A percentile compares a stretch with the other conserved stretches of the same genome.
These are phyloP conservation scores for Acanthochromis polyacanthus DNA, from an alignment of 2,113 vertebrate species.

Conservation along the genomic window DNA sequence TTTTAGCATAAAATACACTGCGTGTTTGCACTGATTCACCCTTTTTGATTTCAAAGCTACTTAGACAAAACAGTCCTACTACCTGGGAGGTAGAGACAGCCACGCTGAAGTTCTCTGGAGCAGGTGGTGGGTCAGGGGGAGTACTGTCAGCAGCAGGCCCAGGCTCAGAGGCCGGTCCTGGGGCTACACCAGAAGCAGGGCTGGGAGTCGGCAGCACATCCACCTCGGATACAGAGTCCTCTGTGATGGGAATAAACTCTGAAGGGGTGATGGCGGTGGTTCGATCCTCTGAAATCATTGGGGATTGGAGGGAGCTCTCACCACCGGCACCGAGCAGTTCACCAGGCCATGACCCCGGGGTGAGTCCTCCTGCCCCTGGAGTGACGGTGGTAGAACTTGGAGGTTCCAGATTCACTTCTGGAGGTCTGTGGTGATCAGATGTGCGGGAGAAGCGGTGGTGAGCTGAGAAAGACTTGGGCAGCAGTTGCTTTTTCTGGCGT, in stretches of 20 bases:
- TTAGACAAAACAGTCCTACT: slow-evolving; percentile 4
- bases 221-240: slow-evolving; percentile 93
- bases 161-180: slow-evolving; percentile 37
- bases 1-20: neutral
- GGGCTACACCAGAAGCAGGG: slow-evolving; percentile 62
- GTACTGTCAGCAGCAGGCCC: slow-evolving; percentile 25
- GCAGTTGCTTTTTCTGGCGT: slow-evolving; percentile 90
- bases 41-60: neutral
- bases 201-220: slow-evolving; percentile 87
- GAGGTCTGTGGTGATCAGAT: slow-evolving; percentile 83
- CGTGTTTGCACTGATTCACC: neutral
- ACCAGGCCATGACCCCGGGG: slow-evolving; percentile 86
- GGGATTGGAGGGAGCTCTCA: slow-evolving; percentile 92
- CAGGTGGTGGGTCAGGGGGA: slow-evolving; percentile 52
- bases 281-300: slow-evolving; percentile 91
- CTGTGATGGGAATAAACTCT: slow-evolving; percentile 91
- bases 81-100: slow-evolving; percentile 87
- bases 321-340: slow-evolving; percentile 84
- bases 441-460: slow-evolving; percentile 92
- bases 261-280: slow-evolving; percentile 95
- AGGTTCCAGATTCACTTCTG: slow-evolving; percentile 82
- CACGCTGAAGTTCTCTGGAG: slow-evolving; percentile 79
- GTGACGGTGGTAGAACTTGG: slow-evolving; percentile 60
- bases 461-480: slow-evolving; percentile 95
- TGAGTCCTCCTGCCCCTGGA: slow-evolving; percentile 60